phyloP scores from a whole-genome alignment of 1,140 invertebrate species.

The Plutomurus gul region DNA sequence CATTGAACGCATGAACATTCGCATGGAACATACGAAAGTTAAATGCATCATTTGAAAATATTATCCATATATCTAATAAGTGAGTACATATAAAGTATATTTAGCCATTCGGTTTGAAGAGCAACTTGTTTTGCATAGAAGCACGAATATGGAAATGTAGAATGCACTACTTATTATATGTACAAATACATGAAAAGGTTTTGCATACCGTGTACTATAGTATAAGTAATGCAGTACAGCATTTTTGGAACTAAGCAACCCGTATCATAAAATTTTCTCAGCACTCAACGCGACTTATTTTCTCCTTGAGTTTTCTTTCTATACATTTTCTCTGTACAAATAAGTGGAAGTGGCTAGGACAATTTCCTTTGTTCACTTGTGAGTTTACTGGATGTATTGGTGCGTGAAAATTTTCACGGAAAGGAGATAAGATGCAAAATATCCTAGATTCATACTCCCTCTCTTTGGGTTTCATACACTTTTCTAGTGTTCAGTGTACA shows the following conservation, averaged over 20 bases:
- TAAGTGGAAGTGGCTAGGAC: background rate
- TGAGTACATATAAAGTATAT: background rate
- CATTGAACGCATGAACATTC: background rate
- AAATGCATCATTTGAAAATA: too few species aligned
- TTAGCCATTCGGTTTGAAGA: too few species aligned
- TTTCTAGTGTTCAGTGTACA: background rate
- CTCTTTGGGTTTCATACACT: background rate
- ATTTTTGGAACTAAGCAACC: too few species aligned
- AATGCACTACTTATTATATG: background rate
- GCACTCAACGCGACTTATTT: background rate
- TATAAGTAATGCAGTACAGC: background rate
- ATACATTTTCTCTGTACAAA: background rate
- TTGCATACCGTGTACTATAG: background rate
- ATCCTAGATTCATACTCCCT: background rate
- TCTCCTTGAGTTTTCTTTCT: background rate
- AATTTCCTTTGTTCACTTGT: background rate
- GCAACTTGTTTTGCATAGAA: background rate
- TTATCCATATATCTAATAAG: too few species aligned
- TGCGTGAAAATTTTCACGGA: constrained; percentile 1
- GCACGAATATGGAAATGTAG: background rate
- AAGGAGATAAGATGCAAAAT: background rate
- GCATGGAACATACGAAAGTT: too few species aligned
- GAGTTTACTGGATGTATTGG: background rate
- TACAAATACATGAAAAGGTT: background rate
- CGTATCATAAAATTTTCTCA: background rate